phyloP scores from a whole-genome alignment of 2,888 invertebrate species.

The Orchestes rusci region DNA sequence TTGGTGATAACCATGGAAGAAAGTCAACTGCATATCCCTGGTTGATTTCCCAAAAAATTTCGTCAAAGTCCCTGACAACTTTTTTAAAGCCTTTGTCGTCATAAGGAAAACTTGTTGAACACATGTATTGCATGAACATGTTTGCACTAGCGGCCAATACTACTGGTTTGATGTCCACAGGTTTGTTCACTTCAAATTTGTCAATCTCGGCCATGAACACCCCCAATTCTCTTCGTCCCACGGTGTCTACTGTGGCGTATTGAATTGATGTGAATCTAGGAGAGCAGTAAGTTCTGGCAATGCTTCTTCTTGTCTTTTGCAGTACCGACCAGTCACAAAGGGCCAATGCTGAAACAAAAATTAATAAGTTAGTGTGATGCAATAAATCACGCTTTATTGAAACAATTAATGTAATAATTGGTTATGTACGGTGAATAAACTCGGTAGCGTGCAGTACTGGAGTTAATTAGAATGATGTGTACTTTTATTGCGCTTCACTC shows the following conservation, averaged over 20 bases:
- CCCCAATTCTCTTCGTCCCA: slow-evolving; percentile 58
- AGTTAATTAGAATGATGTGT: no score
- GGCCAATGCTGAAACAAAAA: slow-evolving; percentile 63
- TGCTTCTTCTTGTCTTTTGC: slow-evolving; percentile 68
- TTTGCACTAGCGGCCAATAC: slow-evolving; percentile 71
- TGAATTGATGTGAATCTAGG: slow-evolving; percentile 68
- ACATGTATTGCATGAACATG: slow-evolving; percentile 83
- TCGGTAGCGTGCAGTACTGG: no score
- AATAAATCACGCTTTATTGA: background rate
- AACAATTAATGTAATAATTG: no score
- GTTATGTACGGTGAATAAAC: no score
- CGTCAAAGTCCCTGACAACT: slow-evolving; percentile 66
- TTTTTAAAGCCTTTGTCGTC: slow-evolving; percentile 60
- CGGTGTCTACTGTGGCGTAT: slow-evolving; percentile 64
- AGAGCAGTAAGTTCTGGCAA: slow-evolving; percentile 74
- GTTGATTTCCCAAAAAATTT: slow-evolving; percentile 88
- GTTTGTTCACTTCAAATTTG: slow-evolving; percentile 42
- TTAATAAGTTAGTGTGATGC: slow-evolving; percentile 1
- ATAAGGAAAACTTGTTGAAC: slow-evolving; percentile 67
- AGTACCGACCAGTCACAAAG: slow-evolving; percentile 83
- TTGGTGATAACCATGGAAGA: slow-evolving; percentile 70
- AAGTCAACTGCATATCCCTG: slow-evolving; percentile 84
- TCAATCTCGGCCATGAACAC: slow-evolving; percentile 54
- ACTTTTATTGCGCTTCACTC: no score
- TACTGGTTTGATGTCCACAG: slow-evolving; percentile 60